Evolutionary conservation across 2,113 vertebrate species (phyloP), one percentile per base, ranked within the genome.

Genomic region (Cyanistes caeruleus): DNA sequence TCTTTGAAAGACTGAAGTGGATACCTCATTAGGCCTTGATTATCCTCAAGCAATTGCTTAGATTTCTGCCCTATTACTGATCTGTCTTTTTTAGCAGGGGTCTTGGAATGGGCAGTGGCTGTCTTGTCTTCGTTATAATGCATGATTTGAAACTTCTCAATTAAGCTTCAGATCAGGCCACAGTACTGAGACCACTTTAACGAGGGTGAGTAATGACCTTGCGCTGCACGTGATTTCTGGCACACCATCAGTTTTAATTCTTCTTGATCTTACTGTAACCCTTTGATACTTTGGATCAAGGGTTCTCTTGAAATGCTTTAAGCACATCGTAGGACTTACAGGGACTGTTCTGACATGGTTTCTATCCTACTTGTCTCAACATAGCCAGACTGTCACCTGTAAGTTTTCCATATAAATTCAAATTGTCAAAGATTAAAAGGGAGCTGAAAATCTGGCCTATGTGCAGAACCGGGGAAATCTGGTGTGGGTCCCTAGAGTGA

Each of bases 361-460:
- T 98, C 97, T 97, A 97, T 96, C 95, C 96, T 79, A 89, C 96
- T 97, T 97, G 93, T 96, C 96, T 97, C 95, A 91, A 70, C 12
- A 1, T 81, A 97, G 95, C 97, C 92, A 96, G 96, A 90, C 97
- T 97, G 97, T 98, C 97, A 97, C 97, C 97, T 97, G 96, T 93
- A 92, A 98, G 95, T 97, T 97, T 97, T 96, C 97, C 95, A 97
- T 44, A 94, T 94, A 98, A 96, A 97, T 98, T 98, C 97, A 97
- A 98, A 98, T 98, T 98, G 97, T 96, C 97, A 94, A 98, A 98
- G 98, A 98, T 98, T 97, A 98, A 98, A 98, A 98, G 98, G 94
- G 80, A 94, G 89, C 81, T 97, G 96, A 94, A 97, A 97, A 96
- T 87, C 56, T 90, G 93, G 93, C 79, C 91, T 92, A 44, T 81